Evolutionary conservation across 2,888 invertebrate species (phyloP).

Genomic region (Tipula lateralis): DNA sequence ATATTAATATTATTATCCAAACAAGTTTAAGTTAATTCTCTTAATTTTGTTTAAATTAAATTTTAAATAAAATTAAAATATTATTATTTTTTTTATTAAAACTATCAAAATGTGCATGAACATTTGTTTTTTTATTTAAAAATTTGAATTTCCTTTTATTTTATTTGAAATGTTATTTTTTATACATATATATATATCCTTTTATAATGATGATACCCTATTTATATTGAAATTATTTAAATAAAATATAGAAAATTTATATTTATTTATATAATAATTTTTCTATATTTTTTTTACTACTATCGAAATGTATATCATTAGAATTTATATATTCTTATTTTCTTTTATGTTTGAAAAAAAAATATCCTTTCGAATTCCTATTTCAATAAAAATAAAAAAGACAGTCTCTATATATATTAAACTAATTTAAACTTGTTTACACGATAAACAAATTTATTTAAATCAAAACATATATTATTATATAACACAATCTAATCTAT

Average conservation of each 20-base stretch:
- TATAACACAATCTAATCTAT: slow-evolving; percentile 26
- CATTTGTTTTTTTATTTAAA: background rate
- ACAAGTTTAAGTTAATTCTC: background rate
- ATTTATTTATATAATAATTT: background rate
- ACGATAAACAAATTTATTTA: background rate
- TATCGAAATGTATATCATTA: background rate
- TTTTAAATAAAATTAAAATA: background rate
- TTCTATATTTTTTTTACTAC: background rate
- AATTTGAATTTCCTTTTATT: background rate
- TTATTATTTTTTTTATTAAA: background rate
- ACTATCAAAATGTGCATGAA: background rate
- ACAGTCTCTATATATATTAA: background rate
- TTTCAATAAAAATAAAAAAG: background rate
- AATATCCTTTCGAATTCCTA: background rate
- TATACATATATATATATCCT: background rate
- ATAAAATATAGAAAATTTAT: background rate
- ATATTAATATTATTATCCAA: background rate
- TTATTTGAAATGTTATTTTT: background rate
- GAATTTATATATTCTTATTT: background rate
- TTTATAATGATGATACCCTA: background rate
- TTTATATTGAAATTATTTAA: background rate
- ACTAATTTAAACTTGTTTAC: slow-evolving; percentile 2
- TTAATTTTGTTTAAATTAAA: background rate
- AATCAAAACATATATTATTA: background rate
- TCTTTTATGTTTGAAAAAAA: slow-evolving; percentile 2